phyloP scores from a whole-genome alignment of 2,888 invertebrate genomes.

The Corythucha ciliata region DNA sequence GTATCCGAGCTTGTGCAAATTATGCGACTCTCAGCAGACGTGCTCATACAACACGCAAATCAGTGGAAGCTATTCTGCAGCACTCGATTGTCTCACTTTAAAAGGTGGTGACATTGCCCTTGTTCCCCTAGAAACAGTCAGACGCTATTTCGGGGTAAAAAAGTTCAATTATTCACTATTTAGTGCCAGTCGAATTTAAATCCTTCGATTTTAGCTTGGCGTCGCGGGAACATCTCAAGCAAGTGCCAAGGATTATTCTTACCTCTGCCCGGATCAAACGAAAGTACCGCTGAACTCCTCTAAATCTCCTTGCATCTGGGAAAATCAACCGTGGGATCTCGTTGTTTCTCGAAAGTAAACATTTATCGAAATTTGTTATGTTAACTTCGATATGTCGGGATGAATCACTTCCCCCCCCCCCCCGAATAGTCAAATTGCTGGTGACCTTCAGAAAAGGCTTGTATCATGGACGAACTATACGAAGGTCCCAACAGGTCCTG shows the following conservation, averaged over 20 bases:
- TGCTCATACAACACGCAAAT: conserved; percentile 41
- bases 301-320: conserved; percentile 49
- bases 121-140: conserved; percentile 42
- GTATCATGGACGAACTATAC: too few species aligned
- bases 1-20: conserved; percentile 49
- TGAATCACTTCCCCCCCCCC: too few species aligned
- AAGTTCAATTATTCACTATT: too few species aligned
- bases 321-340: conserved; percentile 53
- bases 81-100: conserved; percentile 51
- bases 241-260: conserved; percentile 36
- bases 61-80: conserved; percentile 52
- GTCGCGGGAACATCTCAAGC: conserved; percentile 22
- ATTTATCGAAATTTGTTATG: conserved; percentile 17
- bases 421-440: too few species aligned
- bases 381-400: too few species aligned
- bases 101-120: conserved; percentile 52
- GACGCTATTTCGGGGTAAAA: conserved; percentile 24
- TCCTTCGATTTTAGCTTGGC: too few species aligned
- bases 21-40: conserved; percentile 45
- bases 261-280: conserved; percentile 42
- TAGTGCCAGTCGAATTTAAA: too few species aligned
- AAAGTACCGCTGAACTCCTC: conserved; percentile 34
- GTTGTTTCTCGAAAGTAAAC: conserved; percentile 48
- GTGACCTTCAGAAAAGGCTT: conserved; percentile 2
- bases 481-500: too few species aligned